Base-by-base conservation (phyloP, 2,888 invertebrate species). In the Holacanthella duospinosa region DNA sequence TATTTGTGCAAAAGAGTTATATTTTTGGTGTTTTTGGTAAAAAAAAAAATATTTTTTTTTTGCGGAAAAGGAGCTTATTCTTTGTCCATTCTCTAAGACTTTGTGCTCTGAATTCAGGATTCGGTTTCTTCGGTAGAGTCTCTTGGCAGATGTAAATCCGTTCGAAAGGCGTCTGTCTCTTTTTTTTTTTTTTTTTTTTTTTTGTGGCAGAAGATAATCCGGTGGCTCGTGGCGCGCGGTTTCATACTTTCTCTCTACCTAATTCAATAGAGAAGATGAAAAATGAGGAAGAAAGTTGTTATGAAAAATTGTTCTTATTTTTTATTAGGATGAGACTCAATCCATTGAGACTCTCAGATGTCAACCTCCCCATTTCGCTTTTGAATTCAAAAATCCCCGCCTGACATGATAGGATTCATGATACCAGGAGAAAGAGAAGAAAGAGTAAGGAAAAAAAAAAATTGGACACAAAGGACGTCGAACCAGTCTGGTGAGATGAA, bases 261-360 rank as follows among this genome's bases (percentile, higher is more conserved):
- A 48, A 48, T 48, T 48, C 48, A 48, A 48, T 48, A n/a, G 19
- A 48, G 21, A 36, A 36, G 16, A 48, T 48, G 48, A 48, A 48
- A 48, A 48, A 48, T 48, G 48, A 48, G 48, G 4, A 48, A 48
- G 21, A 48, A 48, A 48, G 19, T 48, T 36, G 36, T 36, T 36
- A 36, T 36, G 36, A 36, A 36, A 36, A 36, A 36, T 36, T 36
- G 36, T 36, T 36, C 36, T 36, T 36, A 36, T 36, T 36, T 36
- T 36, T 36, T 36, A 6, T 36, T 6, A 36, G 36, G 36, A 36
- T 36, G 36, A 16, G 36, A 16, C 16, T 16, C 16, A 16, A 12
- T 36, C 36, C 36, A 36, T 36, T 36, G 36, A 36, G 16, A 36
- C 9, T 36, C n/a, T n/a, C 36, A 16, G 36, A 36, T 36, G 36